Evolutionary conservation across 2,797 vertebrate genomes (phyloP).

Genomic region (Okamejei kenojei): DNA sequence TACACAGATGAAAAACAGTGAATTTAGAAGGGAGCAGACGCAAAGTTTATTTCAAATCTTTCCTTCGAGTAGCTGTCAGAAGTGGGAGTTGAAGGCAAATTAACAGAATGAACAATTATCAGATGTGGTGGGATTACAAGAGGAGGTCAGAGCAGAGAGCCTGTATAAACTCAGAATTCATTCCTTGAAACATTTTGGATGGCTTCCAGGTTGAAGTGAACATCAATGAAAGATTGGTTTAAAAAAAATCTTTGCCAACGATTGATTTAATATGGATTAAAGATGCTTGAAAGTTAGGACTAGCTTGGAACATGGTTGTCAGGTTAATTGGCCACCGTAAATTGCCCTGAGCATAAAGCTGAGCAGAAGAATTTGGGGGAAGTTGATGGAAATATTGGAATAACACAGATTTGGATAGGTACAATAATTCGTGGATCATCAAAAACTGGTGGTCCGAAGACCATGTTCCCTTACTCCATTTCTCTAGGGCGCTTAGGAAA

Average conservation of each 20-base stretch:
- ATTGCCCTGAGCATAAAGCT: too few relatives aligned
- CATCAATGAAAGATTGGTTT: slow-evolving; percentile 12
- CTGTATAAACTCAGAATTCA: background rate
- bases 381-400: too few relatives aligned
- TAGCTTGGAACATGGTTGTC: background rate
- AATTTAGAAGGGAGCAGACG: background rate
- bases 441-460: too few relatives aligned
- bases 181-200: background rate
- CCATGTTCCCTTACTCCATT: too few relatives aligned
- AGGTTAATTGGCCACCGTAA: too few relatives aligned
- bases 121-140: background rate
- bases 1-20: background rate
- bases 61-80: background rate
- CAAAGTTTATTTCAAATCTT: background rate
- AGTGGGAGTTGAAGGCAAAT: background rate
- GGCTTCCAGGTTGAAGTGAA: slow-evolving; percentile 12
- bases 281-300: background rate
- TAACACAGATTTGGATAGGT: too few relatives aligned
- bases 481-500: too few relatives aligned
- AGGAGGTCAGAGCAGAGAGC: background rate
- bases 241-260: background rate
- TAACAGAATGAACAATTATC: background rate
- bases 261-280: slow-evolving; percentile 8
- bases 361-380: too few relatives aligned
- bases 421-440: too few relatives aligned